Base-by-base conservation (phyloP, 2,888 invertebrate species). In the Philereme transversata region DNA sequence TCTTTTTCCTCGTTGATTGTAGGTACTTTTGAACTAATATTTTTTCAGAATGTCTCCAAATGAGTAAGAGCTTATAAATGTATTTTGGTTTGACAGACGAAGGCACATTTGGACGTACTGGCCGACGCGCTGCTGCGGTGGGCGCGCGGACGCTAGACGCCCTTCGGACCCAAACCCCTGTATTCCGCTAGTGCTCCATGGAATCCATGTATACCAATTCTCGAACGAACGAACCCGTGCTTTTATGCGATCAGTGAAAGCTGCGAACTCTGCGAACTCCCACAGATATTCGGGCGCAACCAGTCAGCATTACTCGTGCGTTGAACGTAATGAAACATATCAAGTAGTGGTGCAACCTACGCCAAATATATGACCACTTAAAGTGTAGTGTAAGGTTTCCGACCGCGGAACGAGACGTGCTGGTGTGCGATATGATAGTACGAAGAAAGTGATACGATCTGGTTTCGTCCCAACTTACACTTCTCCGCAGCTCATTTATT, bases 71-170 rank as follows among this genome's bases (percentile, higher is more conserved):
- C 1, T 22, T 22, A 22, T 22, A 22, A 22, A 22, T 22, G 22
- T 22, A 22, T 22, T 22, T 11, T 33, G 6, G 9, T 10, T 57
- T 40, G 35, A 55, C 96, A 98, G 98, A 98, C 98, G 81, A 98
- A 98, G 90, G 97, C 97, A 83, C 98, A 98, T 88, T 93, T 98
- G 93, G 98, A 98, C 93, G 97, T 98, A 75, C 92, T 98, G 87
- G 98, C 98, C 73, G 98, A 98, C 92, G 98, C 98, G 83, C 94
- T 98, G 78, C 93, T 98, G 76, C 95, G 98, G 87, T 98, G 98
- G 98, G 97, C 97, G 86, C 94, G 98, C 90, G 98, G 98, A 80
- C 97, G 97, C 93, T 97, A 97, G 57, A 58, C 71, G 71, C 67
- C 77, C 74, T 81, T 74, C 77, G 80, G 75, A 76, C 73, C 78